phyloP scores from a whole-genome alignment of 2,113 vertebrate species.

The Sinocyclocheilus grahami region DNA sequence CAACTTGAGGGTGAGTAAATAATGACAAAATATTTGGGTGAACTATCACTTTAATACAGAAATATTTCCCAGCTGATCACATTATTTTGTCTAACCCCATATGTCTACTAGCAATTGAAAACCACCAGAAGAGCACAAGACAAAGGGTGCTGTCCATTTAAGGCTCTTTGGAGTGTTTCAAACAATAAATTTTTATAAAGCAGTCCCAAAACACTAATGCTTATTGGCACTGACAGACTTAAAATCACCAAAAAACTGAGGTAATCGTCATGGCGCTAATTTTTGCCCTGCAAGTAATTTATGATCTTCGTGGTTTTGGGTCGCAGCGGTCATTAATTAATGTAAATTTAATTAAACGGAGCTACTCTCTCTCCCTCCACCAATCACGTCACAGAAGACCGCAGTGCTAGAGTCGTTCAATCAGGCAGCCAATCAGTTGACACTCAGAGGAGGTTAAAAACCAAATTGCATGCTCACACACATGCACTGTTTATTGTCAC shows the following conservation, averaged over 20 bases:
- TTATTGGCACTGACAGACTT: background rate
- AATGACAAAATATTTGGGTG: too few relatives aligned
- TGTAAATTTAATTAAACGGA: conserved; percentile 38
- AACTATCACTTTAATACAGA: too few relatives aligned
- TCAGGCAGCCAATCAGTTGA: conserved; percentile 29
- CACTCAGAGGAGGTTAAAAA: conserved; percentile 10
- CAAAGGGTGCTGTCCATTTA: background rate
- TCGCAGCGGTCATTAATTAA: conserved; percentile 43
- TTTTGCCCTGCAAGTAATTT: conserved; percentile 31
- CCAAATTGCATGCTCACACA: conserved; percentile 2
- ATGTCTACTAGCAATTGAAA: conserved; percentile 8
- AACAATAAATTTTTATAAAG: background rate
- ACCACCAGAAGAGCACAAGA: background rate
- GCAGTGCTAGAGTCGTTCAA: conserved; percentile 27
- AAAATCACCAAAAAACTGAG: background rate
- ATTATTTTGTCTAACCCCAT: background rate
- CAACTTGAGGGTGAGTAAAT: too few relatives aligned
- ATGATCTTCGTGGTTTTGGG: conserved; percentile 36
- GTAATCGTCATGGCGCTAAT: background rate
- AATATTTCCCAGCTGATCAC: too few relatives aligned
- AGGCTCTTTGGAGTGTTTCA: background rate
- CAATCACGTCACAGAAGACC: conserved; percentile 27
- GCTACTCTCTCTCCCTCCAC: conserved; percentile 5
- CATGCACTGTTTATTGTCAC: background rate
- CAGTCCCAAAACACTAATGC: background rate